Base-by-base conservation (phyloP, 2,888 invertebrate genomes). In the Rhyacophila evoluta region DNA sequence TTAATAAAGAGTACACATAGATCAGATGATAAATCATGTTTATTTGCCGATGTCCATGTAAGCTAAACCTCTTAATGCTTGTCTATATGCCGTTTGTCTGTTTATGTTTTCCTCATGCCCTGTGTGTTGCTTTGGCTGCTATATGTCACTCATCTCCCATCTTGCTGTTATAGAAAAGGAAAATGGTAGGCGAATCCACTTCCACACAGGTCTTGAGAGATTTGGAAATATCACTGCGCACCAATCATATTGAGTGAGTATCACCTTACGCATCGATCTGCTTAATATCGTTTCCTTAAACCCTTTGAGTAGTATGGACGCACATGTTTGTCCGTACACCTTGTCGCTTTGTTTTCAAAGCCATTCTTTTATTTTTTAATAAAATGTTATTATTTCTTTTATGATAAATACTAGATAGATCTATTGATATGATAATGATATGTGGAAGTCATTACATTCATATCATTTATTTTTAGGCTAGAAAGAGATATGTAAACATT, bases 201-300 rank as follows among this genome's bases (percentile, higher is more conserved):
- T 99, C 99, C 78, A 99, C 99, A 69, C 98, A 98, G 92, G 98
- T 99, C 84, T 92, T 99, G 82, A 93, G 98, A 85, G 98, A 99
- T 91, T 91, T 99, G 87, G 99, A 99, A 92, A 99, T 99, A 86
- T 99, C 98, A 69, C 90, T 99, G 85, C 93, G 99, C 85, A 99
- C 99, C 83, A 99, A 99, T 91, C 97, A 98, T 89, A 99, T 99
- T 87, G 99, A 99, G 97, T 97, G 88, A 94, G 95, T 92, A 75
- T 19, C 19, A 41, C 28, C 71, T n/a, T 69, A 29, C 39, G 11
- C 69, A 27, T 10, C 10, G 2, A 10, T 8, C 8, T 55, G 70
- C 6, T 29, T 69, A 69, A 6, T n/a, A 38, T 5, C 68, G 38
- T 68, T 37, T 73, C 39, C 27, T 41, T 27, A 67, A 33, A 11